Base-by-base conservation (phyloP, 2,113 vertebrate species). In the Camelus bactrianus region DNA sequence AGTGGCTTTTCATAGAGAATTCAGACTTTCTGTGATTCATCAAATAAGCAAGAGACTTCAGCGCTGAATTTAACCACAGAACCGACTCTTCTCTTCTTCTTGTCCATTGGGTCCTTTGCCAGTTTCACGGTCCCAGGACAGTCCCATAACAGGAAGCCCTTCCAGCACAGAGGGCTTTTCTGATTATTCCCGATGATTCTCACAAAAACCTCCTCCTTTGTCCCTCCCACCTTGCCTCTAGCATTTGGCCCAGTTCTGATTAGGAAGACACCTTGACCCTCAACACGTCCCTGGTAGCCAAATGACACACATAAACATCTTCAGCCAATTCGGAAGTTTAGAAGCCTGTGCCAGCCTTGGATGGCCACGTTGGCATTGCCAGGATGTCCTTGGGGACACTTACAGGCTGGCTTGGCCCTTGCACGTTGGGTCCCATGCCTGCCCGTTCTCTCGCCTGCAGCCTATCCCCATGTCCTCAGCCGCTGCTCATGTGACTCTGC, bases 241-340 rank as follows among this genome's bases (percentile, higher is more conserved):
- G 97, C 70, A 97, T 98, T 95, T 98, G 98, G 60, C 99, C 99
- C 54, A 99, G 98, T 92, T 98, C 98, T 0, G 99, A 99, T 11
- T 98, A 99, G 0, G 98, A 99, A n/a, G 99, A 98, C 97, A 99
- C 99, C 98, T 99, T 99, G 77, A 99, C 98, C 92, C 99, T 98
- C 92, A 99, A 92, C 99, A 99, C 99, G 98, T 99, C 99, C 35
- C 99, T 98, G 0, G 99, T 99, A 4, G 99, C 98, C 96, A 99
- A 97, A 98, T 99, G 99, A 93, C 99, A 99, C 14, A 99, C 98
- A 0, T 98, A 99, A 98, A 99, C 99, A 83, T 98, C 98, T 90
- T 99, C 98, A 12, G 99, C 98, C 48, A 99, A 91, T 83, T 98
- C 98, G 14, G 99, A 99, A 69, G 99, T 98, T 99, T 99, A 96